Base-by-base conservation (phyloP, 2,113 vertebrate species). In the Cnemophilus loriae region DNA sequence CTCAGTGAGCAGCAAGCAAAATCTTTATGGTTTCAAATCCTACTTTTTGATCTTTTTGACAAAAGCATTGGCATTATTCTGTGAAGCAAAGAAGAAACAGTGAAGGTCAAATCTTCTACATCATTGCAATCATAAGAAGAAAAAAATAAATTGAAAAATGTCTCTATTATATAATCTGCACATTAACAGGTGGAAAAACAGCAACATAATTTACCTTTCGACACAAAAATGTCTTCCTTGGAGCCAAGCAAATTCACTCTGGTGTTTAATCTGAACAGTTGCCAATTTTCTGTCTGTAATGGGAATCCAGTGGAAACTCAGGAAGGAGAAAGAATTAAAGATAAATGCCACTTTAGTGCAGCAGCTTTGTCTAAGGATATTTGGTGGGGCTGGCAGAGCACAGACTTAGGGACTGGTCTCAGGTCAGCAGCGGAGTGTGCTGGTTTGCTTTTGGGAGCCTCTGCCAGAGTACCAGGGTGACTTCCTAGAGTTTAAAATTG, bases 181-280 rank as follows among this genome's bases (percentile, higher is more conserved):
- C 73, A 90, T 93, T 94, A 97, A 90, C 96, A 97, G 96, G 96
- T 97, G 97, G 89, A 95, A 97, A 97, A 97, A 93, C 69, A 91
- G 95, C 95, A 95, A 78, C 73, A 69, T 83, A 75, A 90, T 94
- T 96, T 96, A 95, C 73, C 63, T 96, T 97, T 97, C 8, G 67
- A 90, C 93, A 80, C 86, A 90, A 74, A 96, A 96, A 96, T 73
- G 28, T 94, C 92, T 96, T 92, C 83, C 76, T 93, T 91, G 84
- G 76, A 97, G 93, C 95, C 96, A 96, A 96, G 87, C 28, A 94
- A 93, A 95, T 90, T 96, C 86, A 85, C 90, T 71, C 81, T 87
- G 78, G 68, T 97, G 94, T 97, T 97, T 97, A 96, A 96, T 92
- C 96, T 98, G 95, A 95, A 97, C 68, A 44, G 90, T 76, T 96